These are phyloP conservation scores for Enteromius treurensis DNA, from an alignment of 2,797 vertebrate species.

Conservation along the genomic window DNA sequence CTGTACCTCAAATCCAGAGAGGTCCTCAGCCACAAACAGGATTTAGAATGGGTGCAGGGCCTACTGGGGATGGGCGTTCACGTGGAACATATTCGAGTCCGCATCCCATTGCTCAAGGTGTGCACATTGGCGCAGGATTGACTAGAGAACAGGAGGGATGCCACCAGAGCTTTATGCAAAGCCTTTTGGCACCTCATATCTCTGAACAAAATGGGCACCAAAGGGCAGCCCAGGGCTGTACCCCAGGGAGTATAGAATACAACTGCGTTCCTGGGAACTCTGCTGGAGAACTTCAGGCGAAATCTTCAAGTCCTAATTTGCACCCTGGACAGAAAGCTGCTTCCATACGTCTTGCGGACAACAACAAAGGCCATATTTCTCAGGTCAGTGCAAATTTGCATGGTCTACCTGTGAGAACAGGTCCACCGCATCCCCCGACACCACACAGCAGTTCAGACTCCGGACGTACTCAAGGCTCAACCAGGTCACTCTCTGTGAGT, in stretches of 20 bases:
- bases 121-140: constrained; percentile 81
- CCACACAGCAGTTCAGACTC: constrained; percentile 89
- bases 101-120: constrained; percentile 85
- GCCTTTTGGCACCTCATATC: constrained; percentile 89
- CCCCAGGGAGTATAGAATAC: constrained; percentile 90
- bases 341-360: constrained; percentile 88
- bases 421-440: constrained; percentile 85
- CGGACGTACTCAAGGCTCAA: constrained; percentile 83
- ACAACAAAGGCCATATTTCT: constrained; percentile 89
- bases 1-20: constrained; percentile 83
- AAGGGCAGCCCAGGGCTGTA: constrained; percentile 87
- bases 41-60: constrained; percentile 86
- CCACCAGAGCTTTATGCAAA: constrained; percentile 98
- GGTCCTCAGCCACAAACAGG: constrained; percentile 86
- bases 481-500: constrained; percentile 84
- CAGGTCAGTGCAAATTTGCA: constrained; percentile 92
- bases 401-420: constrained; percentile 78
- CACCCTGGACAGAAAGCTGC: constrained; percentile 87
- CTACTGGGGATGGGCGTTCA: constrained; percentile 84
- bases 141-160: constrained; percentile 89
- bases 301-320: constrained; percentile 90
- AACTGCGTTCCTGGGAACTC: constrained; percentile 87
- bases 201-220: constrained; percentile 90
- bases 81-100: constrained; percentile 84
- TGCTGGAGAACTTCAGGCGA: constrained; percentile 88